These are phyloP conservation scores for Diaperis boleti DNA, from an alignment of 2,888 invertebrate genomes.

Conservation along the genomic window DNA sequence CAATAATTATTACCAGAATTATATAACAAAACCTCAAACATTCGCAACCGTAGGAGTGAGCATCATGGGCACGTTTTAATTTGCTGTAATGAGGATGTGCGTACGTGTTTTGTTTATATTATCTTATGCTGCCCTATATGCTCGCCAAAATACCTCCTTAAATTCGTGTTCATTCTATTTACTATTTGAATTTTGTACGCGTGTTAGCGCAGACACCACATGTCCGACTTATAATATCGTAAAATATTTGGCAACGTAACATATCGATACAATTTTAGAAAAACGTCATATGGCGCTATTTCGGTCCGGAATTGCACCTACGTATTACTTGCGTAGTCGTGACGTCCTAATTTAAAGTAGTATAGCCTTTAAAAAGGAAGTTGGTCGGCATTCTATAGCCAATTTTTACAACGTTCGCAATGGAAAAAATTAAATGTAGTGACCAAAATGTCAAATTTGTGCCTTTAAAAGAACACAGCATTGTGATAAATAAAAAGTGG, in stretches of 20 bases:
- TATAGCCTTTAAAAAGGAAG: conserved; percentile 14
- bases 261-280: conserved; percentile 29
- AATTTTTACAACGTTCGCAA: not conserved
- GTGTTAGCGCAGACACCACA: not conserved
- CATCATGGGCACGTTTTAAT: conserved; percentile 13
- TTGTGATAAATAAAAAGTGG: not conserved
- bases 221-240: conserved; percentile 5
- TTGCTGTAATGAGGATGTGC: conserved; percentile 33
- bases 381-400: not conserved
- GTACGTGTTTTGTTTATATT: conserved; percentile 14
- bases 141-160: not conserved
- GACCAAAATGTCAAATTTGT: not conserved
- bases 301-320: conserved; percentile 32
- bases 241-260: conserved; percentile 33
- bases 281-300: conserved; percentile 36
- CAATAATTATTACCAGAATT: too few relatives aligned
- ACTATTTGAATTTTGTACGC: conserved; percentile 6
- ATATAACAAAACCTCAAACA: conserved; percentile 3
- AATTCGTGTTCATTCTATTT: conserved; percentile 2
- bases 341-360: conserved; percentile 31
- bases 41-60: conserved; percentile 13
- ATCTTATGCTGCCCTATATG: conserved; percentile 11
- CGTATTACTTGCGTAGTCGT: conserved; percentile 23
- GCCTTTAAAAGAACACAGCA: not conserved
- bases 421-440: not conserved